Base-by-base conservation (phyloP, 2,113 vertebrate genomes). In the Lethenteron reissneri region DNA sequence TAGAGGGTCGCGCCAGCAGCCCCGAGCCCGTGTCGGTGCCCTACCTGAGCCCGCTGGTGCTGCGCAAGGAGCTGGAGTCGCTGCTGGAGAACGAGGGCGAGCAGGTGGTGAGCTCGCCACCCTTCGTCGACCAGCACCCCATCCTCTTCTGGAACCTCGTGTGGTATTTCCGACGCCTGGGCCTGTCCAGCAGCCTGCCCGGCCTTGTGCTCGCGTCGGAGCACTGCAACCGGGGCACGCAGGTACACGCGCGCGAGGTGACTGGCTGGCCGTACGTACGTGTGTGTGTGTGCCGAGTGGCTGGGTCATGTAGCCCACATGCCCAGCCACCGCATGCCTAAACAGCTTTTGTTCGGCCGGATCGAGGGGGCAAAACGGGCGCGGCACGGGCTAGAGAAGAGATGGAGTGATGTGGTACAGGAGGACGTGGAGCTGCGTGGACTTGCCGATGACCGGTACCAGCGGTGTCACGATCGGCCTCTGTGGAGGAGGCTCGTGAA, bases 91-190 rank as follows among this genome's bases (percentile, higher is more conserved):
- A 99, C 68, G 94, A 99, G 74, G 94, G 94, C 8, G 91, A 97
- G 74, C 86, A 95, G 80, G 91, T 99, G 68, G 90, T 99, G 78
- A 88, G 92, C 77, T 95, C 88, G 11, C 87, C 90, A 72, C 95
- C 87, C 74, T 97, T 99, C 78, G 92, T 99, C 77, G 92, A 87
- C 79, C 90, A 97, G 78, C 94, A 99, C 75, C 94, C 94, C 3
- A 99, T 99, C 75, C 90, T 99, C 76, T 99, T 95, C 83, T 99
- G 94, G 94, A 99, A 97, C 78, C 80, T 99, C 41, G 87, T 99
- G 56, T 99, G 90, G 89, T 99, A 94, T 81, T 99, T 99, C 79
- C 85, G 78, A 12, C 85, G 90, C 12, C 75, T 99, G 78, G 90
- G 97, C 75, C 82, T 99, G 73, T 89, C 87, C 75, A 88, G 85